Evolutionary conservation across 2,113 vertebrate genomes (phyloP), one percentile per base, ranked within the genome.

Genomic region (Tupaia tana): DNA sequence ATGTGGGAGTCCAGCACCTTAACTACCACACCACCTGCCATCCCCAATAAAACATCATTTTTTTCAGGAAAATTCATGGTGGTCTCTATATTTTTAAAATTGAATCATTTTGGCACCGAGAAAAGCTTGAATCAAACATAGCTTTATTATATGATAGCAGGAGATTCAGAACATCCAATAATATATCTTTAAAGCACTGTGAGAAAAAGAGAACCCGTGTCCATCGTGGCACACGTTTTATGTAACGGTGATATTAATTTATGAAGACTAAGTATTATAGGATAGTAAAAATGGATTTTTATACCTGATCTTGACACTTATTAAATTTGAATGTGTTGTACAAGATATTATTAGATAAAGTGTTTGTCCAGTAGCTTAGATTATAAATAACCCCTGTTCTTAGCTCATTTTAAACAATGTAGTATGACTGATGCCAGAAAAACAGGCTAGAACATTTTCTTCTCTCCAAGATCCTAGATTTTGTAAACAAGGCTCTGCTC

Each of bases 321-420:
- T 52, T 90, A 87, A 93, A 86, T 95, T 27, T 80, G 54, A 85
- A 80, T 96, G 64, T 97, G 54, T 94, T 94, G 27, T 89, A 54
- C 25, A 88, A 94, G 91, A 94, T 96, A 95, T 95, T 96, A 95
- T 92, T 95, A 96, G 95, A 94, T 4, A 73, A 92, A 95, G 89
- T 93, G 89, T 97, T 96, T 97, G 88, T 90, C 90, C 80, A 70
- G 89, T 94, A 96, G 83, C 89, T 96, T 97, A 96, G 97, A 96
- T 97, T 97, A 97, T 97, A 97, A 97, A 98, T 97, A 97, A 96
- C 94, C 56, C 81, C 78, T 75, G 78, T 97, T 97, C 96, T 97
- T 97, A 97, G 87, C 96, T 97, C 89, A 95, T 98, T 98, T 97
- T 97, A 97, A 97, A 96, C 97, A 98, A 97, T 97, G 93, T 97